These are phyloP conservation scores for Taurulus bubalis DNA, from an alignment of 2,113 vertebrate species.

Conservation along the genomic window DNA sequence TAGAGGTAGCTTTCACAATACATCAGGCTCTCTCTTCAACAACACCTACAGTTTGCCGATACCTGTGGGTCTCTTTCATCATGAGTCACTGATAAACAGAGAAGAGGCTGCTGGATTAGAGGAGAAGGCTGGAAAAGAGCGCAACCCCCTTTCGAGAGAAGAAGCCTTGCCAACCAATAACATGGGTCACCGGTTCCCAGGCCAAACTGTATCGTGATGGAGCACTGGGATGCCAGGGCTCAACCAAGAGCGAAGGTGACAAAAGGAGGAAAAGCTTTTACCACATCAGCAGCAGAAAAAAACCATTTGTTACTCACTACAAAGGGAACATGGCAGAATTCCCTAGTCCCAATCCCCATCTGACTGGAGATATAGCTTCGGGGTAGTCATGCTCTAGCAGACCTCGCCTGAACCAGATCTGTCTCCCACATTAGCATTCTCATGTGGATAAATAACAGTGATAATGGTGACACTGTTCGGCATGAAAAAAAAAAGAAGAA, in stretches of 20 bases:
- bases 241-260: constrained; percentile 75
- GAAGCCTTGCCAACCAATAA: constrained; percentile 70
- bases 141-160: constrained; percentile 46
- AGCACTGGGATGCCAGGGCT: constrained; percentile 69
- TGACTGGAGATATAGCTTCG: constrained; percentile 61
- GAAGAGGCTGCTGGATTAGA: constrained; percentile 49
- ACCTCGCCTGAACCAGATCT: constrained; percentile 61
- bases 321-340: constrained; percentile 66
- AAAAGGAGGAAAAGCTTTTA: constrained; percentile 78
- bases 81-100: constrained; percentile 59
- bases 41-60: constrained; percentile 52
- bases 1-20: constrained; percentile 64
- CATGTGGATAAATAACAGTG: constrained; percentile 61
- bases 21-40: constrained; percentile 51
- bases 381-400: constrained; percentile 63
- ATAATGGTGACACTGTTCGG: constrained; percentile 45
- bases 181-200: constrained; percentile 71
- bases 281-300: constrained; percentile 72
- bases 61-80: constrained; percentile 57
- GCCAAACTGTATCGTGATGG: constrained; percentile 69
- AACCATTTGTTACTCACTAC: constrained; percentile 68
- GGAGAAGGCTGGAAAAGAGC: constrained; percentile 48
- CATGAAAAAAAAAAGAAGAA: no score
- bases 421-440: constrained; percentile 62
- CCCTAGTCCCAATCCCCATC: constrained; percentile 66